Evolutionary conservation across 2,113 vertebrate genomes (phyloP).

Genomic region (Syngnathoides biaculeatus): DNA sequence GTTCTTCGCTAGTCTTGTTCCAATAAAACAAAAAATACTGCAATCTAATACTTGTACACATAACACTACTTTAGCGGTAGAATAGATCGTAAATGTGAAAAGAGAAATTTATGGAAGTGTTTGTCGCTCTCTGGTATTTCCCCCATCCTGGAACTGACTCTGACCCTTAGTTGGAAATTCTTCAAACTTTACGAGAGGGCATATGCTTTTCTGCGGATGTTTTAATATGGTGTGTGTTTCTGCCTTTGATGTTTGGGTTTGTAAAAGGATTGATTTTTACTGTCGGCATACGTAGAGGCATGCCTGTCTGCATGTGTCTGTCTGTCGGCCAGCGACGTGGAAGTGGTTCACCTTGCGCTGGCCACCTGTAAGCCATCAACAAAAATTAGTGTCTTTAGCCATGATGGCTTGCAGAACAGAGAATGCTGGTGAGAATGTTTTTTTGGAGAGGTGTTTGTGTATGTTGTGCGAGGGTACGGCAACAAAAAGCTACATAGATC

Average conservation of each 20-base stretch:
- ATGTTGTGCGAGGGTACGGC: slow-evolving; percentile 16
- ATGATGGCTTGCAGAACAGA: slow-evolving; percentile 72
- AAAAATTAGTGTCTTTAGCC: slow-evolving; percentile 75
- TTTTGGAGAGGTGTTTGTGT: slow-evolving; percentile 29
- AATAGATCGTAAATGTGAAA: slow-evolving; percentile 17
- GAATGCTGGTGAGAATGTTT: slow-evolving; percentile 49
- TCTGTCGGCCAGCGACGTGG: slow-evolving; percentile 45
- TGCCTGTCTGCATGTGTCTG: slow-evolving; percentile 29
- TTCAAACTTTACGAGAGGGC: slow-evolving; percentile 52
- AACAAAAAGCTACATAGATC: slow-evolving; percentile 16
- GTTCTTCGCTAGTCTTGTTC: slow-evolving; percentile 11
- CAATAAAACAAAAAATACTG: slow-evolving; percentile 19
- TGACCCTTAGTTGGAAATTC: slow-evolving; percentile 48
- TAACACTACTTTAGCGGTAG: background rate
- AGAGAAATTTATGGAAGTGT: slow-evolving; percentile 21
- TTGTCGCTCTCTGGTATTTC: slow-evolving; percentile 45
- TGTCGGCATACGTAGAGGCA: slow-evolving; percentile 19
- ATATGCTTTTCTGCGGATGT: slow-evolving; percentile 52
- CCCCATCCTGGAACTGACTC: slow-evolving; percentile 19
- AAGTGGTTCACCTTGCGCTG: slow-evolving; percentile 72
- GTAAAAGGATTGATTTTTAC: slow-evolving; percentile 57
- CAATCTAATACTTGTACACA: background rate
- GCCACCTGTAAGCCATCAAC: slow-evolving; percentile 78
- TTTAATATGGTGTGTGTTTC: slow-evolving; percentile 57
- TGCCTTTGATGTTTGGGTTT: slow-evolving; percentile 67